These are phyloP conservation scores for Mycteria americana DNA, from an alignment of 2,797 vertebrate genomes.

Conservation along the genomic window DNA sequence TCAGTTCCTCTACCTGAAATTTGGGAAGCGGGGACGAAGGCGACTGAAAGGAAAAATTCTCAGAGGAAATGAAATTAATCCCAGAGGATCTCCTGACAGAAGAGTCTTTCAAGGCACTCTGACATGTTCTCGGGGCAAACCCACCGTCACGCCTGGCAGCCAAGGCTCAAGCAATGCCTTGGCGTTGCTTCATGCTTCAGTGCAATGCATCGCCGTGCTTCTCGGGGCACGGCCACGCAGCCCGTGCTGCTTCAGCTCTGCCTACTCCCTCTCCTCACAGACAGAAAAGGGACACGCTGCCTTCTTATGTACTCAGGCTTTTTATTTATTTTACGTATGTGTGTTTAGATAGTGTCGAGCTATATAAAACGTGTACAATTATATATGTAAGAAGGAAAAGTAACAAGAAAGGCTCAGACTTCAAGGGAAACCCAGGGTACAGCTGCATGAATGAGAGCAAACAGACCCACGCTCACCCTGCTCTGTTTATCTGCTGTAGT, in stretches of 20 bases:
- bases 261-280: neutral
- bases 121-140: slow-evolving; percentile 13
- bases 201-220: accelerated
- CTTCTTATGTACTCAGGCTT: neutral
- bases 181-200: neutral
- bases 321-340: accelerated
- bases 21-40: neutral
- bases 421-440: neutral
- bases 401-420: neutral
- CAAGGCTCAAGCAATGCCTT: neutral
- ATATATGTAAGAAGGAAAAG: neutral
- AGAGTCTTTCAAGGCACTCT: neutral
- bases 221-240: neutral
- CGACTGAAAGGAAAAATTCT: neutral
- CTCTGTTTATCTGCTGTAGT: neutral
- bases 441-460: neutral
- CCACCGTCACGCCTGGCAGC: neutral
- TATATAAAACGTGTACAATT: neutral
- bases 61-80: slow-evolving; percentile 15
- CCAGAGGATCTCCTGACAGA: slow-evolving; percentile 38
- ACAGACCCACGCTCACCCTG: neutral
- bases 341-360: neutral
- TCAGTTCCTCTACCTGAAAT: neutral
- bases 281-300: accelerated
- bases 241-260: neutral